Conservation (phyloP, 1,140 invertebrate genomes). For the Drosophila malerkotliana region DNA sequence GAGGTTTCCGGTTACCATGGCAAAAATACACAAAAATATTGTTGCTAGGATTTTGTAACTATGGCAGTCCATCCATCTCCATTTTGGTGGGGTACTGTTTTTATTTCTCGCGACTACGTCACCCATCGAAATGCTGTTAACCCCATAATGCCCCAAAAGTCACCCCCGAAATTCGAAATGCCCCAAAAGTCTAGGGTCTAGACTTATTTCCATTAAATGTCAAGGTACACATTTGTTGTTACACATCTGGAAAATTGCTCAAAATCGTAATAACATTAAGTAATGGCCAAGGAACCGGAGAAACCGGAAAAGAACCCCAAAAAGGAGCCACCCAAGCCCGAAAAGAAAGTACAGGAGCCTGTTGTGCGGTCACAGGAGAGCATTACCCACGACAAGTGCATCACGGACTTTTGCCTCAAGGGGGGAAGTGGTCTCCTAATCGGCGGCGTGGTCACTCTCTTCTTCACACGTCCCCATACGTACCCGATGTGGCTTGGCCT, state of each 20-base stretch:
- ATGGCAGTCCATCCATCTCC: conserved; percentile 53
- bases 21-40: conserved; percentile 58
- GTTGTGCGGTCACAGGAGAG: background rate
- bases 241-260: conserved; percentile 1
- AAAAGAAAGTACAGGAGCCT: background rate
- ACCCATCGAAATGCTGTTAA: conserved; percentile 46
- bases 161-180: background rate
- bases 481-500: conserved; percentile 51
- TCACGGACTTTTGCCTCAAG: conserved; percentile 44
- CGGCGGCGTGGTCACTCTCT: conserved; percentile 37
- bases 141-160: conserved; percentile 4
- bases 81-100: conserved; percentile 10
- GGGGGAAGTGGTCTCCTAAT: conserved; percentile 46
- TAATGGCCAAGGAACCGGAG: conserved; percentile 11
- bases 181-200: background rate
- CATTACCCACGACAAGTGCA: conserved; percentile 38
- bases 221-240: background rate
- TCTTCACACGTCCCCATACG: conserved; percentile 43
- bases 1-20: conserved; percentile 57
- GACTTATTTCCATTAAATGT: background rate
- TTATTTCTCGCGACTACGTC: conserved; percentile 46
- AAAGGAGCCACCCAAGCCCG: conserved; percentile 5
- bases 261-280: background rate
- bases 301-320: background rate
- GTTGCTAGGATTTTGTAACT: conserved; percentile 67